phyloP scores from a whole-genome alignment of 2,888 invertebrate genomes.

The Notodonta dromedarius region DNA sequence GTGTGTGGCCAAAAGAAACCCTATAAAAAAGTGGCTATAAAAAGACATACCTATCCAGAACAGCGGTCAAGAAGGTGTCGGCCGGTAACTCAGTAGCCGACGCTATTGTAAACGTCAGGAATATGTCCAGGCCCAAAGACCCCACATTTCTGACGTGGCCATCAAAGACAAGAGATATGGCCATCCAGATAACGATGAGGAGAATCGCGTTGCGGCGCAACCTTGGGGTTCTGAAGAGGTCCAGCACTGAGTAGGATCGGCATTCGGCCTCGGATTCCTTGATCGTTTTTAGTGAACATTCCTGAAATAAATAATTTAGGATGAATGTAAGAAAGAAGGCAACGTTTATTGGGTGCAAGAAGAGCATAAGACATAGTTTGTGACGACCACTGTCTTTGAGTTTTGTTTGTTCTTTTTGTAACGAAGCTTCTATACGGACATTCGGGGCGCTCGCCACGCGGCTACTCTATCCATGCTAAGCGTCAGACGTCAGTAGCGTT shows the following conservation, averaged over 20 bases:
- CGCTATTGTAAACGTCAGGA: slow-evolving; percentile 93
- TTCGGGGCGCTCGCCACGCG: too few species aligned
- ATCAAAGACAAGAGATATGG: slow-evolving; percentile 94
- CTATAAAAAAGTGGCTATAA: too few species aligned
- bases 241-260: slow-evolving; percentile 90
- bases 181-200: slow-evolving; percentile 94
- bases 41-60: slow-evolving; percentile 83
- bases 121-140: slow-evolving; percentile 92
- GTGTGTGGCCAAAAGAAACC: too few species aligned
- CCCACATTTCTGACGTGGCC: slow-evolving; percentile 95
- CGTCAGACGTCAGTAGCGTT: too few species aligned
- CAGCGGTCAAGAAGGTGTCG: slow-evolving; percentile 90
- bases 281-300: slow-evolving; percentile 87
- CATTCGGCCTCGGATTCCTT: slow-evolving; percentile 89
- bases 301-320: slow-evolving; percentile 64
- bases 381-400: too few species aligned
- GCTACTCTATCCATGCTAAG: too few species aligned
- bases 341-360: too few species aligned
- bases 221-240: slow-evolving; percentile 91
- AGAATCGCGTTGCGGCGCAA: slow-evolving; percentile 90
- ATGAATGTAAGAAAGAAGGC: too few species aligned
- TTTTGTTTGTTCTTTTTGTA: too few species aligned
- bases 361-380: too few species aligned
- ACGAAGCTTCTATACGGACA: too few species aligned
- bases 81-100: slow-evolving; percentile 93